phyloP scores from a whole-genome alignment of 2,113 vertebrate genomes.

The Tragelaphus imberbis region DNA sequence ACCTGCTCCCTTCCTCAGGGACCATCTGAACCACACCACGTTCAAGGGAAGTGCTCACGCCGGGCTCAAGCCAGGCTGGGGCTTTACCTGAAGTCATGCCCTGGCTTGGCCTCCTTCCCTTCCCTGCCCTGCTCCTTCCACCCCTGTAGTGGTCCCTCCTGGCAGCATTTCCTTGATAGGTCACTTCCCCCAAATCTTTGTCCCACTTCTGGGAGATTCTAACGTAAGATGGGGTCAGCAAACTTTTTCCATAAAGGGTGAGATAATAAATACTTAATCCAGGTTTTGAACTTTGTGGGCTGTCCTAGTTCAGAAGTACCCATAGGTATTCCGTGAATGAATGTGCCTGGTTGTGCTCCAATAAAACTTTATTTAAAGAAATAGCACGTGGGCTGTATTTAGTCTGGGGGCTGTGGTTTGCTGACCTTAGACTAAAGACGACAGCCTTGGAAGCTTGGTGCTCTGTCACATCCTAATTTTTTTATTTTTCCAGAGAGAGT shows the following conservation, averaged over 20 bases:
- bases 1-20: neutral
- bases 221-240: neutral
- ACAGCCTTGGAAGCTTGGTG: neutral
- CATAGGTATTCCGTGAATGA: neutral
- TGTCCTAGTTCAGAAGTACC: neutral
- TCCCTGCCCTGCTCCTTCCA: neutral
- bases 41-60: neutral
- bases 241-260: neutral
- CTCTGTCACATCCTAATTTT: neutral
- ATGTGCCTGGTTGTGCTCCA: neutral
- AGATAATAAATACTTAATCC: neutral
- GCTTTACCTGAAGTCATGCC: neutral
- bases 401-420: neutral
- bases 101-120: neutral
- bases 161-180: neutral
- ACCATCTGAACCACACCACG: neutral
- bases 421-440: neutral
- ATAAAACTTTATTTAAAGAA: slow-evolving; percentile 32
- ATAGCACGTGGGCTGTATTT: neutral
- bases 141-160: neutral
- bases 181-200: neutral
- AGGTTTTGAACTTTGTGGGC: neutral
- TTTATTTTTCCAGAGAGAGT: neutral
- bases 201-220: neutral
- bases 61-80: neutral